Conservation (phyloP, 64 coral and sea anemone genomes). For the Porites lutea region DNA sequence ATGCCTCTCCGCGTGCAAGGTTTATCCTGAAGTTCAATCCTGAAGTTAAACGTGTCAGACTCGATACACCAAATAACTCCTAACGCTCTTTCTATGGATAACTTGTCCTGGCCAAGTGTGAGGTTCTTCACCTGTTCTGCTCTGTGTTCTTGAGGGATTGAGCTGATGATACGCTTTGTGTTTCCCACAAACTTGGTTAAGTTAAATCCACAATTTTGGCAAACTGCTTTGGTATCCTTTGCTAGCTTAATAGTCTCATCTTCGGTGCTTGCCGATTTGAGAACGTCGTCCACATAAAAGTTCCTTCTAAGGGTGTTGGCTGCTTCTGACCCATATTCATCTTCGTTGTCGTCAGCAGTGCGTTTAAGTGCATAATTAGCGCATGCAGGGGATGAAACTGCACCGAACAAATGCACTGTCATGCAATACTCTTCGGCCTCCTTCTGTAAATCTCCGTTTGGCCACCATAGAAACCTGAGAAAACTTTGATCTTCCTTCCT, state of each 20-base stretch:
- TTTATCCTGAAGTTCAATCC: constrained; percentile 29
- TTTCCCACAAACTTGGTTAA: constrained; percentile 67
- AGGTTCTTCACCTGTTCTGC: constrained; percentile 41
- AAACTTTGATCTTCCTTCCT: not conserved
- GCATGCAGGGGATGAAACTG: no score
- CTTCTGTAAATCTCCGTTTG: not conserved
- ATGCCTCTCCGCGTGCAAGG: constrained; percentile 36
- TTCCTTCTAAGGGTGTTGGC: not conserved
- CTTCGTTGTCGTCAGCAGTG: no score
- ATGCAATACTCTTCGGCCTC: not conserved
- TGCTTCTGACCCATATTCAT: not conserved
- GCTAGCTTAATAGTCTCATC: constrained; percentile 39
- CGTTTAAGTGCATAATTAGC: no score
- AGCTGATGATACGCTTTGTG: constrained; percentile 18
- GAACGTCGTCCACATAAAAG: not conserved
- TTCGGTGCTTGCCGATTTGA: not conserved
- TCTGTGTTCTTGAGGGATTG: constrained; percentile 50
- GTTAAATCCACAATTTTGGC: constrained; percentile 33
- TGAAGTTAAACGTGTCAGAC: constrained; percentile 40
- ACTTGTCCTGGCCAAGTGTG: constrained; percentile 39
- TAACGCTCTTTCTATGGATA: constrained; percentile 38
- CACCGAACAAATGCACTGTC: not conserved
- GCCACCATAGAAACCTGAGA: not conserved
- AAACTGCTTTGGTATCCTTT: not conserved
- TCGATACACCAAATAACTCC: constrained; percentile 30